Evolutionary conservation across 2,888 invertebrate species (phyloP).

Genomic region (Notodonta ziczac): DNA sequence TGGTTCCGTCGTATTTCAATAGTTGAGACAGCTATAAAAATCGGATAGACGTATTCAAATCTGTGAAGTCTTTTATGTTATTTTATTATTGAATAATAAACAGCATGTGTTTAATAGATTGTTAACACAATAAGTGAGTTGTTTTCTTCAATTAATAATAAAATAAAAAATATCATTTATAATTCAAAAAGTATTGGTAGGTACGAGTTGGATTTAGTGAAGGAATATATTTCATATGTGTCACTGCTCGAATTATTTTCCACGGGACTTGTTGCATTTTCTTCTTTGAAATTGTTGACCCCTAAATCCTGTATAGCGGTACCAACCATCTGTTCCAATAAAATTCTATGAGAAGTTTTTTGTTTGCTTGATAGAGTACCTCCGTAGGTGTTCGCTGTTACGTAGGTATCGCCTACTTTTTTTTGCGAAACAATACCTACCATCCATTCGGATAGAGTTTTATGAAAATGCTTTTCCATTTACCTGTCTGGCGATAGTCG

Average conservation of each 20-base stretch:
- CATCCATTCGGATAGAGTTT: slow-evolving; percentile 10
- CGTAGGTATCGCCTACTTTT: slow-evolving; percentile 17
- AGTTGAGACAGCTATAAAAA: background rate
- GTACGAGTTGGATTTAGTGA: no score
- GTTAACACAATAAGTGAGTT: no score
- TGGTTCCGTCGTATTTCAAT: slow-evolving; percentile 16
- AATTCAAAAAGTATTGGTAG: no score
- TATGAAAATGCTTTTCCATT: slow-evolving; percentile 27
- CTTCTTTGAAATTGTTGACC: slow-evolving; percentile 1
- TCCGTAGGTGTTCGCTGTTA: slow-evolving; percentile 28
- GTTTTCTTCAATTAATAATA: no score
- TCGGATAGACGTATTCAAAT: slow-evolving; percentile 1
- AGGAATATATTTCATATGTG: no score
- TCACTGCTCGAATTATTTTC: no score
- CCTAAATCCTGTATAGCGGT: slow-evolving; percentile 21
- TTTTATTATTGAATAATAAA: background rate
- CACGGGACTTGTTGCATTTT: no score
- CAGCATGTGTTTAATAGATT: background rate
- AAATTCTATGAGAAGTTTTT: slow-evolving; percentile 43
- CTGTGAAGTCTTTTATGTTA: background rate
- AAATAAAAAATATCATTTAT: no score
- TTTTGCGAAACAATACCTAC: background rate
- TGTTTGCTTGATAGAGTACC: slow-evolving; percentile 52
- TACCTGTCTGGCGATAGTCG: slow-evolving; percentile 25
- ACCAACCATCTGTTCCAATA: slow-evolving; percentile 30